Evolutionary conservation across 2,888 invertebrate genomes (phyloP), one percentile per base, ranked within the genome.

Genomic region (Drosophila neonasuta): DNA sequence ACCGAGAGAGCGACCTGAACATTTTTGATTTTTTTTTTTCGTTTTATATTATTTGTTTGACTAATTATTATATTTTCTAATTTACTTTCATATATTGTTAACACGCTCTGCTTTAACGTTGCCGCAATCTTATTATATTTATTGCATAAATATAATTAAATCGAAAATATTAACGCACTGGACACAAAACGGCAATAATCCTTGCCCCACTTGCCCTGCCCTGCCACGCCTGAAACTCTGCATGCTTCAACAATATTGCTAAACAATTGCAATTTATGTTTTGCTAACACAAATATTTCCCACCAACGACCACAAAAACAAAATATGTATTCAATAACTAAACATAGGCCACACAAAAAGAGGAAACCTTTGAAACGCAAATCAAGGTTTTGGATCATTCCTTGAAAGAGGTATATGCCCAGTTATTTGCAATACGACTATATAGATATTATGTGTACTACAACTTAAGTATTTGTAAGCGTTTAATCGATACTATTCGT

Each of bases 321-420:
- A 63, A 49, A 72, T 55, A 51, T 52, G 10, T 32, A 10, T n/a
- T 49, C 55, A 66, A 45, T 9, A 58, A 50, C 52, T 44, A 74
- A 73, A 73, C 54, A 90, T 93, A 98, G 97, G 97, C 98, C 89
- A 96, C 97, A 90, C 95, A 97, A 93, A 96, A 97, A 92, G 98
- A 98, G 93, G 98, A 98, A 92, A 95, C 96, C 86, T 97, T 95
- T 93, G 96, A 97, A 91, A 94, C 94, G 91, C 96, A 97, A 93
- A 96, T 97, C 90, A 97, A 97, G 94, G 93, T 95, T 90, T 94
- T 97, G 92, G 95, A 95, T 92, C 94, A 95, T 92, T 95, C 96
- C 92, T 94, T 98, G 88, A 96, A 96, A 95, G 97, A 98, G 97
- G 97, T 98, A 96, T 95, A 91, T 88, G 77, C 42, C 46, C 46